Conservation (phyloP, 1,140 invertebrate species). For the Cydia pomonella region DNA sequence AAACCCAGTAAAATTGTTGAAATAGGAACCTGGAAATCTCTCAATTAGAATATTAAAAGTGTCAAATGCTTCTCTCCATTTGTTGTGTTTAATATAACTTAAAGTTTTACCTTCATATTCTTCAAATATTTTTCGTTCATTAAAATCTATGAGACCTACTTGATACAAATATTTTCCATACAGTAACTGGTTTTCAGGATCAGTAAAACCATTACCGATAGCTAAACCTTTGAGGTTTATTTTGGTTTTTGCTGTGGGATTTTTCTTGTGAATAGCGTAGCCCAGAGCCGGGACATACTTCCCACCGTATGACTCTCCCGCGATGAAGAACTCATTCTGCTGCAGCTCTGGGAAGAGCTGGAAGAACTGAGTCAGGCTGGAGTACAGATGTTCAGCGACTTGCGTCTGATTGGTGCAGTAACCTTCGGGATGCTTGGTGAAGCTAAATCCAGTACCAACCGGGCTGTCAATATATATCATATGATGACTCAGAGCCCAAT, state of each 20-base stretch:
- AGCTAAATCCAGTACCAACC: conserved; percentile 90
- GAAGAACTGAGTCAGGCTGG: conserved; percentile 87
- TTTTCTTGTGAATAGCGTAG: conserved; percentile 87
- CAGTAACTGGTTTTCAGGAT: conserved; percentile 89
- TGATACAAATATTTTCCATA: conserved; percentile 92
- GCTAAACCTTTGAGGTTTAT: conserved; percentile 88
- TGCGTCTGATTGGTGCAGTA: conserved; percentile 84
- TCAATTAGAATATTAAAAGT: conserved; percentile 85
- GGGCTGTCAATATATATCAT: conserved; percentile 94
- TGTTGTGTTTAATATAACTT: conserved; percentile 82
- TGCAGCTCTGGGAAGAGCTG: conserved; percentile 85
- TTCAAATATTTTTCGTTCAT: conserved; percentile 83
- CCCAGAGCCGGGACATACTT: conserved; percentile 90
- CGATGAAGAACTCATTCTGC: conserved; percentile 87
- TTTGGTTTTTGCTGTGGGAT: conserved; percentile 77
- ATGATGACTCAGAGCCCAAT: conserved; percentile 88
- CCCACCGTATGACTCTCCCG: conserved; percentile 94
- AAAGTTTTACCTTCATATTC: conserved; percentile 81
- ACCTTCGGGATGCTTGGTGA: conserved; percentile 83
- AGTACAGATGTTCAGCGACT: conserved; percentile 85
- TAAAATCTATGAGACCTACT: conserved; percentile 88
- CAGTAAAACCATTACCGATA: conserved; percentile 92
- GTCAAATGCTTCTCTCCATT: conserved; percentile 85
- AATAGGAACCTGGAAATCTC: conserved; percentile 85
- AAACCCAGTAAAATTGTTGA: conserved; percentile 88